Evolutionary conservation across 2,888 invertebrate species (phyloP).

Genomic region (Palloptera scutellata): DNA sequence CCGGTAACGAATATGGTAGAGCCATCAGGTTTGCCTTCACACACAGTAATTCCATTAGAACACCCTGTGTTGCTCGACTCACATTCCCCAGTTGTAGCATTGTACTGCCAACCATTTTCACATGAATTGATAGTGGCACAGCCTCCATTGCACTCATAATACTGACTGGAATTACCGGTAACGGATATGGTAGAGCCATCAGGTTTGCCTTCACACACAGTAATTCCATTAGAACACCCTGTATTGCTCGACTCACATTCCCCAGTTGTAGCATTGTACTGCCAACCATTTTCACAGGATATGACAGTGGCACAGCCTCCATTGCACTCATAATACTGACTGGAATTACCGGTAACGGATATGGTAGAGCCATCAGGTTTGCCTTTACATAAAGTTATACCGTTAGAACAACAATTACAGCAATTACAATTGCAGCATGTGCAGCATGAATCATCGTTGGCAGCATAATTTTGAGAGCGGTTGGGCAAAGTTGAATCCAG

Average conservation of each 20-base stretch:
- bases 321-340: no score
- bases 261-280: no score
- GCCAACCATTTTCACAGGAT: neutral
- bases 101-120: no score
- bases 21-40: slow-evolving; percentile 27
- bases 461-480: neutral
- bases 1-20: slow-evolving; percentile 33
- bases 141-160: no score
- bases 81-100: no score
- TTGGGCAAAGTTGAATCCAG: no score
- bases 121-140: no score
- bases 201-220: neutral
- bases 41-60: slow-evolving; percentile 29
- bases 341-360: neutral
- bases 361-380: slow-evolving; percentile 6
- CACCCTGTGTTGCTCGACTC: slow-evolving; percentile 28
- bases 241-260: no score
- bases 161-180: neutral
- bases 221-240: no score
- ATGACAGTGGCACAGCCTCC: no score
- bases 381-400: neutral
- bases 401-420: neutral
- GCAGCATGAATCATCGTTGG: no score
- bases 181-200: slow-evolving; percentile 22
- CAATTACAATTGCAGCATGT: no score